Evolutionary conservation across 2,797 vertebrate genomes (phyloP).

Genomic region (Myotis myotis): DNA sequence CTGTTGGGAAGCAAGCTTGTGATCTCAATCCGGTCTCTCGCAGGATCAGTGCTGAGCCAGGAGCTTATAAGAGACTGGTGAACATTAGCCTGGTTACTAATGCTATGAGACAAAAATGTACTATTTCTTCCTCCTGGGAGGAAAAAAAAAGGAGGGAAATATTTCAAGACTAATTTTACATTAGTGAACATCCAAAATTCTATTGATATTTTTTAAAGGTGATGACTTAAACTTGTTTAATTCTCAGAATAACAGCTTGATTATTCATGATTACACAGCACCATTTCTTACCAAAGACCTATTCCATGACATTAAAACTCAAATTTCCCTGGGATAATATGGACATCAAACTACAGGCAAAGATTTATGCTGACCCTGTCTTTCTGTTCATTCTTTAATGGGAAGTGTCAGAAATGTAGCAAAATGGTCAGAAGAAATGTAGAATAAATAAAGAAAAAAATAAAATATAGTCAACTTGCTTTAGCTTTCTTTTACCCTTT

Average conservation of each 20-base stretch:
- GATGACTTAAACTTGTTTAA: background rate
- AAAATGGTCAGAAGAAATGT: background rate
- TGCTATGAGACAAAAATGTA: slow-evolving; percentile 88
- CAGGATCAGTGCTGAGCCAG: slow-evolving; percentile 94
- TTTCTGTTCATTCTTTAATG: slow-evolving; percentile 16
- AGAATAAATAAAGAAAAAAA: background rate
- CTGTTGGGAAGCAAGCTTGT: slow-evolving; percentile 94
- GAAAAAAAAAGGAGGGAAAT: background rate
- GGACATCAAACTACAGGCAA: background rate
- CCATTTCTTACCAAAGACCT: slow-evolving; percentile 1
- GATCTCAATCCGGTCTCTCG: slow-evolving; percentile 94
- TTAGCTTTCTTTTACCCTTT: background rate
- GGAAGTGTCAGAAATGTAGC: slow-evolving; percentile 8
- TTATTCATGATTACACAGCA: background rate
- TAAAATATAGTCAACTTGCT: background rate
- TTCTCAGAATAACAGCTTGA: background rate
- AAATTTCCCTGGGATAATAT: slow-evolving; percentile 2
- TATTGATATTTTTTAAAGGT: background rate
- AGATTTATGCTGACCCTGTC: background rate
- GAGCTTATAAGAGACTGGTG: slow-evolving; percentile 90
- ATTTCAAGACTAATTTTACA: slow-evolving; percentile 30
- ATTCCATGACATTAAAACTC: background rate
- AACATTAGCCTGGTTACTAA: slow-evolving; percentile 85
- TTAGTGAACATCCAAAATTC: slow-evolving; percentile 9
- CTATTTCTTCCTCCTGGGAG: slow-evolving; percentile 90